Evolutionary conservation across 2,113 vertebrate genomes (phyloP).

Genomic region (Craseonycteris thonglongyai): DNA sequence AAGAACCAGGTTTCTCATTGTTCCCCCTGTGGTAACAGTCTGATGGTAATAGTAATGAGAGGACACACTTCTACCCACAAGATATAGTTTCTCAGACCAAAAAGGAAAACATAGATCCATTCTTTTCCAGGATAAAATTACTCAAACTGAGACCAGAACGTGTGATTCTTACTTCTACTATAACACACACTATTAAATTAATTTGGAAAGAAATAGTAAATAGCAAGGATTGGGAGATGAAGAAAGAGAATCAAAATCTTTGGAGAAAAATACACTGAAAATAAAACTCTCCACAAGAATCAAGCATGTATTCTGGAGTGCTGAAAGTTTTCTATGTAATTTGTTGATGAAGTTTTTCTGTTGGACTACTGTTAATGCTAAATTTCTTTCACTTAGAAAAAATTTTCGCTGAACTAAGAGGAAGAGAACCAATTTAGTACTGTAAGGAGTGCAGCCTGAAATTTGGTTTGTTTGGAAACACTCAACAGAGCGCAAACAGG

Average conservation of each 20-base stretch:
- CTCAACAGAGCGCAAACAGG: not conserved
- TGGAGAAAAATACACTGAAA: not conserved
- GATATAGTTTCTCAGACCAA: not conserved
- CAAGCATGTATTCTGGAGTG: not conserved
- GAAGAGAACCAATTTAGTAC: not conserved
- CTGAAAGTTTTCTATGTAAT: not conserved
- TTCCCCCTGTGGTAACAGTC: too few species aligned
- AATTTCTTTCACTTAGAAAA: not conserved
- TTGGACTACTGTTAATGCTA: not conserved
- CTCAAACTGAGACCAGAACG: not conserved
- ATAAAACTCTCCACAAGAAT: not conserved
- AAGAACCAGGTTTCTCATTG: too few species aligned
- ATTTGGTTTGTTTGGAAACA: not conserved
- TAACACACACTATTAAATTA: not conserved
- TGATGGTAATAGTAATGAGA: not conserved
- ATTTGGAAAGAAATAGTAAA: not conserved
- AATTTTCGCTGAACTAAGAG: not conserved
- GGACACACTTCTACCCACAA: not conserved
- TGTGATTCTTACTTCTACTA: not conserved
- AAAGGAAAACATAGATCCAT: not conserved
- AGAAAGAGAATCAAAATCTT: not conserved
- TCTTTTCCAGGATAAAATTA: not conserved
- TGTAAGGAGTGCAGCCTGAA: not conserved
- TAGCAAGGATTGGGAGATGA: not conserved
- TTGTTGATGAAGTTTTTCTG: not conserved